These are phyloP conservation scores for Scaptomyza montana DNA, from an alignment of 1,140 invertebrate genomes.

Conservation along the genomic window DNA sequence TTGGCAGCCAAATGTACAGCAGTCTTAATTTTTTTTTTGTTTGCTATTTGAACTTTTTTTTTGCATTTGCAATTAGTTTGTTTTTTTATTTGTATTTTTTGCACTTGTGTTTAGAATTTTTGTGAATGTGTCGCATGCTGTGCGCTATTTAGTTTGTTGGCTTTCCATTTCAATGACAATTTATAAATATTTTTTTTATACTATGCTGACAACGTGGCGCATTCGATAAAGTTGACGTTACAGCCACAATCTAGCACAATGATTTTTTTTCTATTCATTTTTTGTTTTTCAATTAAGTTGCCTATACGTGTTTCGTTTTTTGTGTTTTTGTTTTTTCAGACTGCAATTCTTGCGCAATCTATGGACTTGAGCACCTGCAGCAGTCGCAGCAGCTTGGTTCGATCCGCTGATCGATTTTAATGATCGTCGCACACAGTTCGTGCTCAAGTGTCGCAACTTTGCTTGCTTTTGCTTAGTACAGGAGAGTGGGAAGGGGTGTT, in stretches of 20 bases:
- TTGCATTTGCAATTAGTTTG: constrained; percentile 56
- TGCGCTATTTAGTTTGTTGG: constrained; percentile 53
- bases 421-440: constrained; percentile 31
- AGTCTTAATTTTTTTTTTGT: constrained; percentile 10
- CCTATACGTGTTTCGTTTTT: constrained; percentile 1
- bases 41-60: constrained; percentile 23
- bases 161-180: constrained; percentile 74
- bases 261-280: neutral
- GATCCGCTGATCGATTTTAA: constrained; percentile 35
- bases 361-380: constrained; percentile 41
- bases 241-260: constrained; percentile 35
- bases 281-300: constrained; percentile 22
- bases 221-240: constrained; percentile 27
- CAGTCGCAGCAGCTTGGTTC: constrained; percentile 7
- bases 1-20: constrained; percentile 59
- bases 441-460: constrained; percentile 38
- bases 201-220: constrained; percentile 51
- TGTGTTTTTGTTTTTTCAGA: neutral
- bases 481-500: neutral
- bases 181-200: constrained; percentile 7
- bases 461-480: neutral
- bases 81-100: constrained; percentile 12
- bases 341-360: constrained; percentile 39
- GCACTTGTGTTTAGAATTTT: constrained; percentile 20
- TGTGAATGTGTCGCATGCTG: constrained; percentile 49